Evolutionary conservation across 2,888 invertebrate species (phyloP), one percentile per base, ranked within the genome.

Genomic region (Drosophila nr. perissopoda): DNA sequence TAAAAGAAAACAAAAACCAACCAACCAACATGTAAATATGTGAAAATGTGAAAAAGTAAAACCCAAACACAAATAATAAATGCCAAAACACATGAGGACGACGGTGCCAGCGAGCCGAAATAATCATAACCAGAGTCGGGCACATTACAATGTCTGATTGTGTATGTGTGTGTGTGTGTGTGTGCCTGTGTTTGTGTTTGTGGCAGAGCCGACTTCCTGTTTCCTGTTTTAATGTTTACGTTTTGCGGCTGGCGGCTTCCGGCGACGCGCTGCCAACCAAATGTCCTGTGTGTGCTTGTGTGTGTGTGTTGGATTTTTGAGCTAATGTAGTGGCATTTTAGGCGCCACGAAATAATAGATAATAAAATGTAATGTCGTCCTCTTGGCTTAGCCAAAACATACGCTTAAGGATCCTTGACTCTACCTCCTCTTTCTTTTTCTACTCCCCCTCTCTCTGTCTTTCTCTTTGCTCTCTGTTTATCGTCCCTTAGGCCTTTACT

Each of bases 291-390:
- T 63, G 46, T 53, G 40, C 48, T 48, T 69, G 58, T 64, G 56
- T 67, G 58, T 62, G 36, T 58, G 54, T 63, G 59, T 64, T 46
- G 70, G 69, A 86, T 86, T 85, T 85, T 88, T 82, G 61, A 82
- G 88, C 85, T 86, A 86, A 86, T 86, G 85, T 88, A 80, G 82
- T 88, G 77, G 65, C 88, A 85, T 87, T 84, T 84, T 79, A 82
- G 85, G 85, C 80, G 70, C 82, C 69, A 79, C 73, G 75, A 90
- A 74, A 81, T 80, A 85, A 82, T 82, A 83, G 80, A 83, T 90
- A 89, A 91, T 88, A 91, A 89, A 91, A 91, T 81, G 91, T 87
- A 86, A 91, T 88, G 87, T 84, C 78, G 77, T 84, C 81, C 78
- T 82, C 54, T 76, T 74, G 84, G 86, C 84, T 86, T 79, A 81